Conservation (phyloP, 1,140 invertebrate genomes). For the Aphis gossypii region DNA sequence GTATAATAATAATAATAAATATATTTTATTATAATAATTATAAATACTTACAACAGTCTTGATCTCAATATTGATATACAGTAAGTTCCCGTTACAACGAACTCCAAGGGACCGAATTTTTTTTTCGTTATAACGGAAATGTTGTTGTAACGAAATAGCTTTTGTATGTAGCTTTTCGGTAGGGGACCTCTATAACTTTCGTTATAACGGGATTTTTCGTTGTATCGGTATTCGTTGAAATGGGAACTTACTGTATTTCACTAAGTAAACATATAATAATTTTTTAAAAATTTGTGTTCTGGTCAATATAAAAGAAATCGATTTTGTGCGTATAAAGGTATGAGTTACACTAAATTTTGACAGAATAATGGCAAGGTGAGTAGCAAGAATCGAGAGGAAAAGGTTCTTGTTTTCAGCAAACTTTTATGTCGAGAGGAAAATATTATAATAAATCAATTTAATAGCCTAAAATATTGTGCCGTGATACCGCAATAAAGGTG, state of each 20-base stretch:
- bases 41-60: not conserved
- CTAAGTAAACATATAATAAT: not conserved
- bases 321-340: not conserved
- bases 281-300: not conserved
- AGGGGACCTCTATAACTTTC: too few species aligned
- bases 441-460: constrained; percentile 48
- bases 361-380: not conserved
- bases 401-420: constrained; percentile 46
- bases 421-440: constrained; percentile 20
- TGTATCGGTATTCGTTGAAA: too few species aligned
- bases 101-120: too few species aligned
- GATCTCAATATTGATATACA: not conserved
- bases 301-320: not conserved
- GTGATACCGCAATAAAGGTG: constrained; percentile 33
- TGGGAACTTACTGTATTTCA: too few species aligned
- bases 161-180: too few species aligned
- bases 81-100: too few species aligned
- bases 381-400: constrained; percentile 12
- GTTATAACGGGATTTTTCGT: too few species aligned
- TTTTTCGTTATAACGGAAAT: too few species aligned
- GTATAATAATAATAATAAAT: not conserved
- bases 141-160: too few species aligned
- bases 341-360: constrained; percentile 1
- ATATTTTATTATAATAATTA: not conserved
- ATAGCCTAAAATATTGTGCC: constrained; percentile 2